Percentiles rank a stretch among this genome's conserved stretches.
These are phyloP conservation scores for Macroteleia sp. DNA, from an alignment of 2,888 invertebrate genomes.

Conservation along the genomic window DNA sequence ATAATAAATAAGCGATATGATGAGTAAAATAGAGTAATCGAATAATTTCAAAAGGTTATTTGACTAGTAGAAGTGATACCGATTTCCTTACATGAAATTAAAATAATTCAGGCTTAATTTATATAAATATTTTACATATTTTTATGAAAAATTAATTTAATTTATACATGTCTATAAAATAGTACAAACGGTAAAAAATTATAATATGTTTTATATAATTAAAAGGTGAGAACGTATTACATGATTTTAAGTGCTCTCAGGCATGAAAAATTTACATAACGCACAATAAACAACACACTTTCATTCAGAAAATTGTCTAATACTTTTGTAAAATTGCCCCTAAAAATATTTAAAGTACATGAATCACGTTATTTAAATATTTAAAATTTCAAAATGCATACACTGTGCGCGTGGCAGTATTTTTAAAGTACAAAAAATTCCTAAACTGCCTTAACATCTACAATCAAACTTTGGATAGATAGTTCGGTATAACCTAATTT, in stretches of 20 bases:
- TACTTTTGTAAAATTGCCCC: constrained; percentile 20
- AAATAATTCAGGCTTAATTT: constrained; percentile 1
- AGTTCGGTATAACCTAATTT: constrained; percentile 9
- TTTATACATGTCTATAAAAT: constrained; percentile 32
- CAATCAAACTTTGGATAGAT: constrained; percentile 26
- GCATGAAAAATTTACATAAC: constrained; percentile 54
- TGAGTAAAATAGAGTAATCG: no score
- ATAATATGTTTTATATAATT: constrained; percentile 27
- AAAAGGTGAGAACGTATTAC: constrained; percentile 15
- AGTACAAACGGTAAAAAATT: constrained; percentile 30
- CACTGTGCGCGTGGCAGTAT: no score
- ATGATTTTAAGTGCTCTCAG: constrained; percentile 25
- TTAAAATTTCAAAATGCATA: no score
- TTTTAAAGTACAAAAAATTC: background rate
- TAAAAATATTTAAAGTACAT: constrained; percentile 16
- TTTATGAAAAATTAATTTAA: constrained; percentile 27
- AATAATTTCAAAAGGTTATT: constrained; percentile 20
- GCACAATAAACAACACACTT: constrained; percentile 48
- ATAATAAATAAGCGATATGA: no score
- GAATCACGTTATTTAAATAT: background rate
- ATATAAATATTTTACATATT: constrained; percentile 41
- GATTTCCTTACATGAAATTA: constrained; percentile 21
- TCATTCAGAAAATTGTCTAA: constrained; percentile 49
- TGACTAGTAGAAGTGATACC: constrained; percentile 43
- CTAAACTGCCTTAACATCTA: constrained; percentile 13